Evolutionary conservation across 2,113 vertebrate genomes (phyloP).

Genomic region (Chaetorhynchus papuensis): DNA sequence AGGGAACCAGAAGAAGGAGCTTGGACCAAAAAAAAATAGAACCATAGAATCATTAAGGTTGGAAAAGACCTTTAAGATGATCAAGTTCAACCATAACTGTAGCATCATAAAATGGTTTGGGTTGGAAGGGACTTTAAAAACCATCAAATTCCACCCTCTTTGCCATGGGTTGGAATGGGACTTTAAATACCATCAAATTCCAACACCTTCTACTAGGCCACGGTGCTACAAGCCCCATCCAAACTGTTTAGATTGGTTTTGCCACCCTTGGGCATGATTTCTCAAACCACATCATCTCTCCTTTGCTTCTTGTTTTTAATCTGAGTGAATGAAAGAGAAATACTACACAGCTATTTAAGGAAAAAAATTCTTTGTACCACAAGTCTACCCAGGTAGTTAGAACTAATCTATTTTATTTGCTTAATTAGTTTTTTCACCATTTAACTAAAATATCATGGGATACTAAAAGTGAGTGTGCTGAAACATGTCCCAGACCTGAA

Average conservation of each 20-base stretch:
- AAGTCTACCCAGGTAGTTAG: background rate
- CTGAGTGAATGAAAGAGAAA: background rate
- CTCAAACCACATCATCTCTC: fast-evolving
- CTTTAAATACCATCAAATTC: background rate
- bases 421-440: background rate
- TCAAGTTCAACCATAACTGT: fast-evolving
- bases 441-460: background rate
- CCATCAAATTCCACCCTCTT: background rate
- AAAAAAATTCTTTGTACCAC: background rate
- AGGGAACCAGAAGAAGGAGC: fast-evolving
- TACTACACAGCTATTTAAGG: fast-evolving
- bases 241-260: background rate
- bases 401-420: background rate
- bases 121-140: background rate
- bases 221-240: too few species aligned
- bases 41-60: background rate
- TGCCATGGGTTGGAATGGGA: background rate
- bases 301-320: background rate
- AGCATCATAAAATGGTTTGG: background rate
- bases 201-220: background rate
- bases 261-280: fast-evolving
- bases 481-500: background rate
- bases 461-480: background rate
- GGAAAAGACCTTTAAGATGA: background rate
- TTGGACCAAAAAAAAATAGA: background rate